phyloP scores from a whole-genome alignment of 2,113 vertebrate genomes.

The Microcebus murinus region DNA sequence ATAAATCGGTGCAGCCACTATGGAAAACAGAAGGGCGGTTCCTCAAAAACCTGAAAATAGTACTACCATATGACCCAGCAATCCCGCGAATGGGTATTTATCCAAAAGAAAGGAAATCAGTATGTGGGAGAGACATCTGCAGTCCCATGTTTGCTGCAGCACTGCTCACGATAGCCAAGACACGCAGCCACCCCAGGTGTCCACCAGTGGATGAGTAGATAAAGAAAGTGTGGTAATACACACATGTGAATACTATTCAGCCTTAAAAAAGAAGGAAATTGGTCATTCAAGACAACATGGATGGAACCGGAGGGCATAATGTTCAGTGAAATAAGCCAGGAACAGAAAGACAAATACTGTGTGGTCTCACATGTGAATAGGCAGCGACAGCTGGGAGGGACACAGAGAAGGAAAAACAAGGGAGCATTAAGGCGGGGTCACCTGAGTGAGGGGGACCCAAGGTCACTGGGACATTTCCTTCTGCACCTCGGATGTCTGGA shows the following conservation, averaged over 20 bases:
- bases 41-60: neutral
- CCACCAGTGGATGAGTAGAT: neutral
- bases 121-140: neutral
- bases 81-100: neutral
- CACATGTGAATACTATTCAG: neutral
- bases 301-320: neutral
- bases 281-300: neutral
- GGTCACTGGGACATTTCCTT: neutral
- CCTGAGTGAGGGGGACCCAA: neutral
- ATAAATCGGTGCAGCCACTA: neutral
- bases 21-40: neutral
- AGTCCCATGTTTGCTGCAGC: neutral
- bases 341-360: neutral
- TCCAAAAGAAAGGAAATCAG: neutral
- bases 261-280: neutral
- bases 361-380: neutral
- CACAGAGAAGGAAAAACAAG: neutral
- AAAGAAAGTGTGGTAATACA: neutral
- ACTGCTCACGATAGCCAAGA: neutral
- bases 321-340: neutral
- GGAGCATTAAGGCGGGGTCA: too few relatives aligned
- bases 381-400: too few relatives aligned
- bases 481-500: neutral
- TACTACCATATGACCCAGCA: neutral
- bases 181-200: neutral